phyloP scores from a whole-genome alignment of 37 sponge, comb jelly and placozoan genomes.

The Haliclona indistincta region DNA sequence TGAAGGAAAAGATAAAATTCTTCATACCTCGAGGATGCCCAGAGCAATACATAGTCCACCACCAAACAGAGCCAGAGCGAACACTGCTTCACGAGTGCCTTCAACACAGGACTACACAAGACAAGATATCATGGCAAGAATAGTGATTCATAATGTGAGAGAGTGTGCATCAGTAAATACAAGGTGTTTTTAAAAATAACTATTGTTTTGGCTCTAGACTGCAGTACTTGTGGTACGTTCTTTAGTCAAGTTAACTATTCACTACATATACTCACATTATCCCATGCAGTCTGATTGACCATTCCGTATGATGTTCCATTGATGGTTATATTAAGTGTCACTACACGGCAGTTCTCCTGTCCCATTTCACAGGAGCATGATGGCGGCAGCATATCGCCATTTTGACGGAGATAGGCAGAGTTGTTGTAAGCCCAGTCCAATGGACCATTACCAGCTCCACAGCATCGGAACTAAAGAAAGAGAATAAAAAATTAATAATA shows the following conservation, averaged over 20 bases:
- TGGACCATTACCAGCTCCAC: slow-evolving; percentile 41
- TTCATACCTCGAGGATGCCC: slow-evolving; percentile 34
- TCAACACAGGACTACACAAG: slow-evolving; percentile 22
- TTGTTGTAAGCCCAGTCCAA: slow-evolving; percentile 32
- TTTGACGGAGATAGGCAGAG: not conserved
- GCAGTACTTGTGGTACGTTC: no score
- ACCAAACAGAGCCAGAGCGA: not conserved
- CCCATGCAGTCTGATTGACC: not conserved
- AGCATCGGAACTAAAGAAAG: slow-evolving; percentile 41
- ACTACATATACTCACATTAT: not conserved
- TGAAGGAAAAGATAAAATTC: not conserved
- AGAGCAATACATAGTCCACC: slow-evolving; percentile 35
- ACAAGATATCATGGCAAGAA: not conserved
- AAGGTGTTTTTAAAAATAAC: no score
- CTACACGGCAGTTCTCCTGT: not conserved
- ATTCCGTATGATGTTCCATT: not conserved
- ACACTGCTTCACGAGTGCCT: not conserved
- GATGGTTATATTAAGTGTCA: not conserved
- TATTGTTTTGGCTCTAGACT: no score
- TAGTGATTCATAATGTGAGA: no score
- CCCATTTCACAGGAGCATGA: not conserved
- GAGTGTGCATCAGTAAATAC: no score
- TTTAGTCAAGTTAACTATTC: no score
- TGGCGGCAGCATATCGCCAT: not conserved
- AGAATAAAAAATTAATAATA: not conserved